Evolutionary conservation across 2,888 invertebrate genomes (phyloP).

Genomic region (Villa cingulata): DNA sequence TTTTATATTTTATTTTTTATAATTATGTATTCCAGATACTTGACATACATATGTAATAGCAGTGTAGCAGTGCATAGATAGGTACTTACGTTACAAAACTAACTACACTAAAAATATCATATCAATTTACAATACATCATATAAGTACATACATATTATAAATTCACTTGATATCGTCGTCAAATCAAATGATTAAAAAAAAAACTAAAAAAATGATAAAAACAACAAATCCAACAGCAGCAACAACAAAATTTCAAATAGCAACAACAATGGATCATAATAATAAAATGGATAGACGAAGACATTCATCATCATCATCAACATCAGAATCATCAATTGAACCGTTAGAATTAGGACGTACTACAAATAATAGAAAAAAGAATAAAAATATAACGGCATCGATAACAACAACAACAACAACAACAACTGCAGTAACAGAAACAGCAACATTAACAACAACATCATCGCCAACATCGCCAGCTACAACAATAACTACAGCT

Average conservation of each 20-base stretch:
- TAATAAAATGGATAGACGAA: constrained; percentile 29
- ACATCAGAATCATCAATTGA: constrained; percentile 36
- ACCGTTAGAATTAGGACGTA: constrained; percentile 31
- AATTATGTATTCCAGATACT: constrained; percentile 1
- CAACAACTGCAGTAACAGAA: neutral
- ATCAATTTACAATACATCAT: too few relatives aligned
- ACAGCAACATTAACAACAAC: neutral
- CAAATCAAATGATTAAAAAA: too few relatives aligned
- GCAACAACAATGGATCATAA: neutral
- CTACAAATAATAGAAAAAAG: constrained; percentile 25
- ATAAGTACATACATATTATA: too few relatives aligned
- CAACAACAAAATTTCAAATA: neutral
- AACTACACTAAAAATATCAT: too few relatives aligned
- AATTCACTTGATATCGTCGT: too few relatives aligned
- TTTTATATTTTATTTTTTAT: neutral
- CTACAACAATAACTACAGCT: too few relatives aligned
- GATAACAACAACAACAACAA: neutral
- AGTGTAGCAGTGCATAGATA: too few relatives aligned
- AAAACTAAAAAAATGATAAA: too few relatives aligned
- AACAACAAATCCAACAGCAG: neutral
- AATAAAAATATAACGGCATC: neutral
- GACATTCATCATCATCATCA: constrained; percentile 20
- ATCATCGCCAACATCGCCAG: neutral
- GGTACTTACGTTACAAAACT: too few relatives aligned
- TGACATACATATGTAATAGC: too few relatives aligned